phyloP scores from a whole-genome alignment of 2,888 invertebrate species.

The Pollenia griseotomentosa region DNA sequence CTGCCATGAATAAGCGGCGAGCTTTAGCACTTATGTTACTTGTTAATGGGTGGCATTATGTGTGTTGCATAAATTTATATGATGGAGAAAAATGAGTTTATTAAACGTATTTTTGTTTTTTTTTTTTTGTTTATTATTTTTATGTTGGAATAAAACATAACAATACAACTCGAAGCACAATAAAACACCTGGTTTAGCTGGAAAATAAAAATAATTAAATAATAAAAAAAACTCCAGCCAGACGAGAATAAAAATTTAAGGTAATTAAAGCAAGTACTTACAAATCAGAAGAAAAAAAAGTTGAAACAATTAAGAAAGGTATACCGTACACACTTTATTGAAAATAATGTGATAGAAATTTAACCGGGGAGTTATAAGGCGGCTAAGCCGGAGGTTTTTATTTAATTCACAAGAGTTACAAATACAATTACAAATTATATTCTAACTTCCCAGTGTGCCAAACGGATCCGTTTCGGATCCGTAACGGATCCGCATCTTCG shows the following conservation, averaged over 20 bases:
- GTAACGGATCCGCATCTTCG: no score
- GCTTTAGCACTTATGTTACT: constrained; percentile 57
- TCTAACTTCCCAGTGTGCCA: no score
- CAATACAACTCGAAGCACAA: constrained; percentile 35
- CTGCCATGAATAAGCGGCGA: constrained; percentile 49
- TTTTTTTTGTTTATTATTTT: constrained; percentile 19
- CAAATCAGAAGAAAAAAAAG: no score
- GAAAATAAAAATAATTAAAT: not conserved
- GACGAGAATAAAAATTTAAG: constrained; percentile 39
- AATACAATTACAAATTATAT: no score
- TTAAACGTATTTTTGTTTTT: constrained; percentile 29
- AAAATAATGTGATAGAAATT: not conserved
- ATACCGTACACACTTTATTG: not conserved
- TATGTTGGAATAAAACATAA: constrained; percentile 12
- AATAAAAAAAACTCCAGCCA: not conserved
- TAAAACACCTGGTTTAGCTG: constrained; percentile 53
- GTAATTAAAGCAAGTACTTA: constrained; percentile 43
- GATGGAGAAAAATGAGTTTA: constrained; percentile 9
- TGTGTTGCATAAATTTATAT: constrained; percentile 35
- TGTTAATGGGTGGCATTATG: constrained; percentile 46
- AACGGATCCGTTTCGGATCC: no score
- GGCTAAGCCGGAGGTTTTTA: no score
- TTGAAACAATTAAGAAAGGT: not conserved
- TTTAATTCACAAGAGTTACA: no score
- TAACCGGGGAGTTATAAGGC: no score